phyloP scores from a whole-genome alignment of 2,888 invertebrate genomes.

The Drosophila meridiana region DNA sequence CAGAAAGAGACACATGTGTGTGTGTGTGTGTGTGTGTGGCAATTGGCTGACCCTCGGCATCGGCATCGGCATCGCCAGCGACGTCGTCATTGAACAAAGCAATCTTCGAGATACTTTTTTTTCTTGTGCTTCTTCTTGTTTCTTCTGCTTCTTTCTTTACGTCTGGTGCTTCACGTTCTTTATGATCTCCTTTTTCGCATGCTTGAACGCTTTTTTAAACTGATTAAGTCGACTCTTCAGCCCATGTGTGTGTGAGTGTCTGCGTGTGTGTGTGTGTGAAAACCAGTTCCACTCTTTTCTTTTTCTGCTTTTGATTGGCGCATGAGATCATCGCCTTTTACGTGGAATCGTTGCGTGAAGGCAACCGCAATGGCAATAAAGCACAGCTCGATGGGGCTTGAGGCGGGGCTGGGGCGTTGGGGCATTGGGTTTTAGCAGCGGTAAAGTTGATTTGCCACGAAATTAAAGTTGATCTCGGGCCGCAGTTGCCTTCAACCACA shows the following conservation, averaged over 20 bases:
- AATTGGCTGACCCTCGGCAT: conserved; percentile 77
- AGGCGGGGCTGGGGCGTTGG: not conserved
- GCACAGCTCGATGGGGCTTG: conserved; percentile 17
- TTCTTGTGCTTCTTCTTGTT: conserved; percentile 1
- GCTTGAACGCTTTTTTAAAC: conserved; percentile 80
- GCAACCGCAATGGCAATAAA: conserved; percentile 49
- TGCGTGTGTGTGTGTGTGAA: conserved; percentile 55
- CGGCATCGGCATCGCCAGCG: conserved; percentile 45
- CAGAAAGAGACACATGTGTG: conserved; percentile 10
- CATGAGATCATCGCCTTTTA: conserved; percentile 81
- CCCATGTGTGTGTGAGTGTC: conserved; percentile 17
- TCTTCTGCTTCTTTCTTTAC: conserved; percentile 11
- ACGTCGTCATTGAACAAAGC: conserved; percentile 72
- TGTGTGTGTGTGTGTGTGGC: conserved; percentile 36
- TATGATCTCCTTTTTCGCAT: conserved; percentile 69
- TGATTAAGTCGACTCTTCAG: conserved; percentile 79
- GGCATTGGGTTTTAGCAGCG: conserved; percentile 14
- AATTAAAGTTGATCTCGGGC: conserved; percentile 75
- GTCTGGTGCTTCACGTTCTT: conserved; percentile 44
- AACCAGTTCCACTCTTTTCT: conserved; percentile 62
- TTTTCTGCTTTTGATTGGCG: conserved; percentile 64
- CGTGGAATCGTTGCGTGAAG: conserved; percentile 77
- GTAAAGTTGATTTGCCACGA: conserved; percentile 78
- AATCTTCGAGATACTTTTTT: conserved; percentile 69
- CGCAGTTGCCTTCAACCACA: conserved; percentile 8